Evolutionary conservation across 2,113 vertebrate species (phyloP).

Genomic region (Ancistrus triradiatus): DNA sequence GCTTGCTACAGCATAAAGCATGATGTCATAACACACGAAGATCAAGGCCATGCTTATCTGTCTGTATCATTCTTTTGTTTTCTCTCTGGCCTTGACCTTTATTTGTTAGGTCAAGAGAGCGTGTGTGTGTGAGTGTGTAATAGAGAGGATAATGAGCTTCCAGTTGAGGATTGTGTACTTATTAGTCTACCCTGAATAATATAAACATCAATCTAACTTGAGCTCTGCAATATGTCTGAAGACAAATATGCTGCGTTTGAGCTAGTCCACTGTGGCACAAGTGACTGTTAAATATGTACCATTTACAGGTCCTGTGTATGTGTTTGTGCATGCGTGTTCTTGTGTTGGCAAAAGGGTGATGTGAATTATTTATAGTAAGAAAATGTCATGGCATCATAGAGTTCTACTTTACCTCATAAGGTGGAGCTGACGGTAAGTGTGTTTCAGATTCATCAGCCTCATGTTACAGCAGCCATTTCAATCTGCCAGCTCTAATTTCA

Average conservation of each 20-base stretch:
- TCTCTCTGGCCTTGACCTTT: neutral
- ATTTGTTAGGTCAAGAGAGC: no score
- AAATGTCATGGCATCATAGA: slow-evolving; percentile 54
- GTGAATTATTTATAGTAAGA: slow-evolving; percentile 69
- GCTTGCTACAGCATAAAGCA: neutral
- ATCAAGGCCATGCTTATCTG: neutral
- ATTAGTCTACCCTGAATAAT: neutral
- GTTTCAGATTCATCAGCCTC: neutral
- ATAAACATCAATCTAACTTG: no score
- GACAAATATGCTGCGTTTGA: no score
- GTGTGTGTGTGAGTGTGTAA: no score
- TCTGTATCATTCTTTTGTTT: neutral
- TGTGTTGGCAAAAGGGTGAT: slow-evolving; percentile 12
- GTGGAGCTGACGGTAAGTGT: slow-evolving; percentile 15
- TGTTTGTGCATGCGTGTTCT: neutral
- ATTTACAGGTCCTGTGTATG: neutral
- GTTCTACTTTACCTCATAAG: slow-evolving; percentile 30
- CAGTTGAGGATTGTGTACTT: neutral
- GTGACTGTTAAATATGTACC: no score
- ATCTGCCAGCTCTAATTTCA: neutral
- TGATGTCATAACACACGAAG: slow-evolving; percentile 1
- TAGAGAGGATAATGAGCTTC: neutral
- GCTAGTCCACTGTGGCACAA: no score
- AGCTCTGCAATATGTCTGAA: no score
- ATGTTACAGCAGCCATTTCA: neutral